Percentiles rank a stretch among this genome's conserved stretches.
These are phyloP conservation scores for crab-eating macaque (Macaca fascicularis) DNA, from an alignment of 2,113 vertebrate species.

Conservation along the genomic window T2T-MFA8v1.1 NC_088394.1:47541501-47542000, in stretches of 20 bases:
- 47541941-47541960: too few relatives aligned
- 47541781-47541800: background rate
- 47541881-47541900: too few relatives aligned
- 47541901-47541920: too few relatives aligned
- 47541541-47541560: background rate
- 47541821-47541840: background rate
- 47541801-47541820: background rate
- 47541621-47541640: background rate
- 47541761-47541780: too few relatives aligned
- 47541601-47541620: background rate
- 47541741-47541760: background rate
- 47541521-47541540: background rate
- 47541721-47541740: background rate
- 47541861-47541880: too few relatives aligned
- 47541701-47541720: background rate
- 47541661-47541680: background rate
- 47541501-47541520: background rate
- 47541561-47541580: too few relatives aligned
- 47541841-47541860: too few relatives aligned
- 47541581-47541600: background rate
- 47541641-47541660: too few relatives aligned
- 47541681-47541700: background rate
- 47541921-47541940: too few relatives aligned
- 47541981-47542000: too few relatives aligned
- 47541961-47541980: too few relatives aligned